These are phyloP conservation scores for Girardia tigrina DNA, from an alignment of 2,888 invertebrate species.

Conservation along the genomic window DNA sequence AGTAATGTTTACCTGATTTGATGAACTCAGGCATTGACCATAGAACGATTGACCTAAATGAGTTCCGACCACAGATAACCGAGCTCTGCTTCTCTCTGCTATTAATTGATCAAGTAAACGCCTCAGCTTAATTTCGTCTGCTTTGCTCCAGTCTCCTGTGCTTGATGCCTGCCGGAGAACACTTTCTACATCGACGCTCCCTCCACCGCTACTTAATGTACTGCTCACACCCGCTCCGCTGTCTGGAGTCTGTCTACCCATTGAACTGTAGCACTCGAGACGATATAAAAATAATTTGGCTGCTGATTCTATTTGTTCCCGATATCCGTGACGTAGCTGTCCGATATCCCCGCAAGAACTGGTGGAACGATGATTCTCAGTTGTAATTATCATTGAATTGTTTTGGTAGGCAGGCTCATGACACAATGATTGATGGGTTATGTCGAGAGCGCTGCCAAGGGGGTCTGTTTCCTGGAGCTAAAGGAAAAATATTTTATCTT, in stretches of 20 bases:
- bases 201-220: constrained; percentile 28
- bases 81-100: constrained; percentile 62
- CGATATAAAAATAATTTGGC: constrained; percentile 1
- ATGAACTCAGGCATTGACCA: constrained; percentile 2
- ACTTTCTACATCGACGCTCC: neutral
- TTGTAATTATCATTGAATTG: neutral
- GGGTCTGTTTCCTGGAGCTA: neutral
- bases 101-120: constrained; percentile 67
- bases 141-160: constrained; percentile 40
- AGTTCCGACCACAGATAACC: constrained; percentile 58
- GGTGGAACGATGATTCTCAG: neutral
- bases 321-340: neutral
- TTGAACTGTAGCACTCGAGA: constrained; percentile 3
- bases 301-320: constrained; percentile 1
- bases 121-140: constrained; percentile 59
- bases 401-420: neutral
- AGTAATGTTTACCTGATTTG: constrained; percentile 23
- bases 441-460: neutral
- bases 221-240: constrained; percentile 30
- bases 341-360: neutral
- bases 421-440: neutral
- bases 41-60: constrained; percentile 10
- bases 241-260: constrained; percentile 32
- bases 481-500: no score
- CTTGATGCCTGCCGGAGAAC: constrained; percentile 40